Conservation (phyloP, 2,113 vertebrate species). For the Haemorhous mexicanus region DNA sequence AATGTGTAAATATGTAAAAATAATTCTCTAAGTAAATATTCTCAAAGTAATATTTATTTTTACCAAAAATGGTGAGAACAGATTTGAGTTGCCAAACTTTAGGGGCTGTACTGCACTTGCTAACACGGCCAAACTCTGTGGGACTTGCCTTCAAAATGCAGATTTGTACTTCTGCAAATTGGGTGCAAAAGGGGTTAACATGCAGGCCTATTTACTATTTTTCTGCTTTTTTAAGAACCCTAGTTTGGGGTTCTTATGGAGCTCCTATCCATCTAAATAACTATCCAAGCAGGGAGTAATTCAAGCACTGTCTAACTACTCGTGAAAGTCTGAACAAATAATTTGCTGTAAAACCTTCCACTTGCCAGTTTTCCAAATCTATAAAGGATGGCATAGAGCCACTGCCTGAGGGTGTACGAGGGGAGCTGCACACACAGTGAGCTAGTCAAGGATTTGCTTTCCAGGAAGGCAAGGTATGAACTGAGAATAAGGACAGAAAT, state of each 20-base stretch:
- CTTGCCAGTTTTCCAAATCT: neutral
- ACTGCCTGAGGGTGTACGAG: neutral
- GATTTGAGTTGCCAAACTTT: neutral
- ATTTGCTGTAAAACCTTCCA: neutral
- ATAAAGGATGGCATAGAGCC: neutral
- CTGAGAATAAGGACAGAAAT: neutral
- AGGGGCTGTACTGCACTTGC: neutral
- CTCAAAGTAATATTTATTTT: neutral
- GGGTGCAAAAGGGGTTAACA: rapidly evolving
- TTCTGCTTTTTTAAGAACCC: neutral
- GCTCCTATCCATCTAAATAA: neutral
- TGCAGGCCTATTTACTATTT: neutral
- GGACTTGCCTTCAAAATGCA: neutral
- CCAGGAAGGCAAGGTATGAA: neutral
- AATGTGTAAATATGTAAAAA: too few species aligned
- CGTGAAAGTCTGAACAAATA: neutral
- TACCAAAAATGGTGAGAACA: neutral
- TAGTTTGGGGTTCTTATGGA: neutral
- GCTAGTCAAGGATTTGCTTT: neutral
- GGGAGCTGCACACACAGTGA: neutral
- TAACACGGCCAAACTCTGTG: neutral
- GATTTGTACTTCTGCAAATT: neutral
- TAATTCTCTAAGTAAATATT: too few species aligned
- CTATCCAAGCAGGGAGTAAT: neutral
- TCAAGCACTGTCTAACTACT: neutral